A percentile compares a stretch with the other conserved stretches of the same genome.
Evolutionary conservation across 1,140 invertebrate genomes (phyloP).

Genomic region (Bombus impatiens): DNA sequence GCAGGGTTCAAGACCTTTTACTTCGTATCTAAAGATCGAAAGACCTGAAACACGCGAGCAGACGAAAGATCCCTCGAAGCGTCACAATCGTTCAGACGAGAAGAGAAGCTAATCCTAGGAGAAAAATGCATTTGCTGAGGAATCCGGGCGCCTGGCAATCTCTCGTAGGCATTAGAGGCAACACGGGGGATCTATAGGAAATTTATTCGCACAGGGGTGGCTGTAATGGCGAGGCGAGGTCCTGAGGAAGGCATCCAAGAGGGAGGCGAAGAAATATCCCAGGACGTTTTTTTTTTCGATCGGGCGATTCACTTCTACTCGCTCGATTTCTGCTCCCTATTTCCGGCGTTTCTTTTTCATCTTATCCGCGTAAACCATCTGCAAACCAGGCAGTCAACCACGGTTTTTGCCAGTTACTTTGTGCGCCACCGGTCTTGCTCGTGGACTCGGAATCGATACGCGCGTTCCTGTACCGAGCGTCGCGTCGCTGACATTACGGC

Average conservation of each 20-base stretch:
- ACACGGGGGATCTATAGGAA: constrained; percentile 25
- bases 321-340: constrained; percentile 46
- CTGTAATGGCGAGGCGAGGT: not conserved
- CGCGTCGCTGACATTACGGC: constrained; percentile 42
- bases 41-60: not conserved
- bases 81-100: not conserved
- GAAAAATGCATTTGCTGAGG: constrained; percentile 13
- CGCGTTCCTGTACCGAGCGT: constrained; percentile 35
- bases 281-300: constrained; percentile 16
- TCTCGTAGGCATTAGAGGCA: constrained; percentile 7
- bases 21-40: not conserved
- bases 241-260: not conserved
- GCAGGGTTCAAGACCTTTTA: not conserved
- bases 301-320: constrained; percentile 33
- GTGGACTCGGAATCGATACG: constrained; percentile 47
- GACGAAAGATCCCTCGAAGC: not conserved
- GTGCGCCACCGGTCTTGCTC: constrained; percentile 31
- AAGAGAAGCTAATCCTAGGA: not conserved
- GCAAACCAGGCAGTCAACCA: constrained; percentile 40
- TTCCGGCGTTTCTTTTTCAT: not conserved
- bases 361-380: constrained; percentile 44
- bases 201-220: constrained; percentile 42
- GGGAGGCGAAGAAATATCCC: constrained; percentile 28
- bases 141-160: not conserved
- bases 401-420: constrained; percentile 45